These are phyloP conservation scores for Oithona nana DNA, from an alignment of 2,888 invertebrate species.

Conservation along the genomic window DNA sequence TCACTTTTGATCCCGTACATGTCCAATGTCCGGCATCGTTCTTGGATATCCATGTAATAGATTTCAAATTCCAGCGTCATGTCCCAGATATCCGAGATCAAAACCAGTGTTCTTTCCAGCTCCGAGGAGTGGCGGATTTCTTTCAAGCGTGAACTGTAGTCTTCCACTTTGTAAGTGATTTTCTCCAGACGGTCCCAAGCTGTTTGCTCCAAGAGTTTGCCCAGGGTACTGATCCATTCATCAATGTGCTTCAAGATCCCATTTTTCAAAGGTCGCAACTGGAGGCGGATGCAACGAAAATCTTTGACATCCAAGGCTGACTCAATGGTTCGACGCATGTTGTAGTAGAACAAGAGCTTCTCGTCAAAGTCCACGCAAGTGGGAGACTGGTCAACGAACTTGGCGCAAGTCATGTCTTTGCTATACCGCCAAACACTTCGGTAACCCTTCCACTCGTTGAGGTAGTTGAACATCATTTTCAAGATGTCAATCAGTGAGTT, in stretches of 20 bases:
- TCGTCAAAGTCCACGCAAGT: conserved; percentile 29
- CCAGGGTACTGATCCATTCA: conserved; percentile 10
- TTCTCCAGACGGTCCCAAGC: neutral
- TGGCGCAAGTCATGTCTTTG: conserved; percentile 25
- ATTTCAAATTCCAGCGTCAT: conserved; percentile 29
- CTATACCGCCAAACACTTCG: conserved; percentile 18
- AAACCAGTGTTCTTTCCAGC: conserved; percentile 28
- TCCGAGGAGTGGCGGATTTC: conserved; percentile 27
- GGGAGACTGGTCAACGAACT: conserved; percentile 29
- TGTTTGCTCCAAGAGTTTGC: conserved; percentile 11
- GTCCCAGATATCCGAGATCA: conserved; percentile 28
- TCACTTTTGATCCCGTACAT: conserved; percentile 27
- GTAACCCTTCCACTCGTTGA: conserved; percentile 18
- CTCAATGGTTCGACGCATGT: conserved; percentile 19
- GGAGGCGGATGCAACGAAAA: conserved; percentile 3
- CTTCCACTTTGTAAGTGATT: neutral
- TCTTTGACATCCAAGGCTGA: neutral
- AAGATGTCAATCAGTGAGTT: neutral
- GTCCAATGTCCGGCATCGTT: conserved; percentile 28
- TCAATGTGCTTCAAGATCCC: conserved; percentile 2
- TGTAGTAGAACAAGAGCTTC: conserved; percentile 28
- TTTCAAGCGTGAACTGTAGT: conserved; percentile 24
- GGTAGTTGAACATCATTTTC: neutral
- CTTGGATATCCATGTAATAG: conserved; percentile 27
- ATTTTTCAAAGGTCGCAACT: neutral